A percentile compares a stretch with the other conserved stretches of the same genome.
Conservation (phyloP, 2,797 vertebrate species). For the Gymnothorax reevesii region DNA sequence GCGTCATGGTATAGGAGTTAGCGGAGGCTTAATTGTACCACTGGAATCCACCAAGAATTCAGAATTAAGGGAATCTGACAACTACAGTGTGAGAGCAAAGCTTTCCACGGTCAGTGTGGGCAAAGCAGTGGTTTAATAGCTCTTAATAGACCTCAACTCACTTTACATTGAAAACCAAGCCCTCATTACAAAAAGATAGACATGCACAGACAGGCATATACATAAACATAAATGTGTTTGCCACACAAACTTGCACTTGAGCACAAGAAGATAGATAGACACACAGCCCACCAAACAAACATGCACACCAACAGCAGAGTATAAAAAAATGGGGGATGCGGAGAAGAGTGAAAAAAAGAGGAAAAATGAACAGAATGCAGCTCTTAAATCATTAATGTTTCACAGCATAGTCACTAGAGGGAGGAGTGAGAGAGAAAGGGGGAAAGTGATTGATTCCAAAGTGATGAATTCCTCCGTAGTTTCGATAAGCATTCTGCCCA, state of each 20-base stretch:
- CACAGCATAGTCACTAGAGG: slow-evolving; percentile 3
- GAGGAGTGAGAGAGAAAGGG: slow-evolving; percentile 10
- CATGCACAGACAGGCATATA: slow-evolving; percentile 7
- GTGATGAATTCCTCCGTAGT: slow-evolving; percentile 17
- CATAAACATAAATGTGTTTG: neutral
- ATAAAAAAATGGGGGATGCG: slow-evolving; percentile 19
- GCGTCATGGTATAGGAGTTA: neutral
- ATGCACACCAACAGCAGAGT: slow-evolving; percentile 18
- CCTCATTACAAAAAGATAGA: neutral
- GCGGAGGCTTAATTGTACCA: neutral
- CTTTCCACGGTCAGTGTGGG: neutral
- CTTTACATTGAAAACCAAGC: neutral
- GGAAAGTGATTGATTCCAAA: slow-evolving; percentile 6
- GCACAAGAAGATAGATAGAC: neutral
- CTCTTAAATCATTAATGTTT: slow-evolving; percentile 33
- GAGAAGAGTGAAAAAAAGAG: neutral
- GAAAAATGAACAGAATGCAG: slow-evolving; percentile 30
- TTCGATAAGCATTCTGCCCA: slow-evolving; percentile 18
- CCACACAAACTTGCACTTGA: neutral
- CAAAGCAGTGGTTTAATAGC: slow-evolving; percentile 1
- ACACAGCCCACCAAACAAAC: slow-evolving; percentile 5
- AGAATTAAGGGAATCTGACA: neutral
- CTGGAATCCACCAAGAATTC: neutral
- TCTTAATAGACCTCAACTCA: neutral
- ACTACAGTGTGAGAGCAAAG: neutral